Evolutionary conservation across 2,797 vertebrate genomes (phyloP).

Genomic region (Potorous gilbertii): DNA sequence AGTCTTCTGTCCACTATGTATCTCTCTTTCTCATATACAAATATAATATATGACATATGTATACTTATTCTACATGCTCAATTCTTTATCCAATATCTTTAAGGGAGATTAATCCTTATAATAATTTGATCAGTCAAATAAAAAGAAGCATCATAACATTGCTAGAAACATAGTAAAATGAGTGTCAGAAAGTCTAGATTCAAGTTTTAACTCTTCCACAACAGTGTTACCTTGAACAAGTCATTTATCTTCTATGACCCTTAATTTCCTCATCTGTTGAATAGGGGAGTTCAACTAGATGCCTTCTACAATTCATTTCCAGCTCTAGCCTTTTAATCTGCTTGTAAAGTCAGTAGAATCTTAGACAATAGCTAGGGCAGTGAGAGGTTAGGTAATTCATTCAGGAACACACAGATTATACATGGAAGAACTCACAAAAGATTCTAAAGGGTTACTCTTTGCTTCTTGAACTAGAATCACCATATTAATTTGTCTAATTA

Average conservation of each 20-base stretch:
- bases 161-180: not conserved
- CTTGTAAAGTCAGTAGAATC: not conserved
- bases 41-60: not conserved
- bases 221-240: not conserved
- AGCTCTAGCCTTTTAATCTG: not conserved
- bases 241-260: not conserved
- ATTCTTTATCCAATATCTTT: not conserved
- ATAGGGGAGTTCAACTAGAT: not conserved
- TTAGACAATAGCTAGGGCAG: not conserved
- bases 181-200: not conserved
- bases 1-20: not conserved
- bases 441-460: not conserved
- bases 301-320: not conserved
- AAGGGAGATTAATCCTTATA: not conserved
- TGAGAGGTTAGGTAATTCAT: not conserved
- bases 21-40: not conserved
- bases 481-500: not conserved
- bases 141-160: not conserved
- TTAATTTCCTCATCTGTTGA: not conserved
- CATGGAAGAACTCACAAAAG: not conserved
- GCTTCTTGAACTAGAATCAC: not conserved
- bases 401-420: not conserved
- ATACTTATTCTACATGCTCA: not conserved
- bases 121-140: not conserved
- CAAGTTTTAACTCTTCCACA: not conserved